Base-by-base conservation (phyloP, 2,888 invertebrate genomes). In the Cryptocephalus primarius region DNA sequence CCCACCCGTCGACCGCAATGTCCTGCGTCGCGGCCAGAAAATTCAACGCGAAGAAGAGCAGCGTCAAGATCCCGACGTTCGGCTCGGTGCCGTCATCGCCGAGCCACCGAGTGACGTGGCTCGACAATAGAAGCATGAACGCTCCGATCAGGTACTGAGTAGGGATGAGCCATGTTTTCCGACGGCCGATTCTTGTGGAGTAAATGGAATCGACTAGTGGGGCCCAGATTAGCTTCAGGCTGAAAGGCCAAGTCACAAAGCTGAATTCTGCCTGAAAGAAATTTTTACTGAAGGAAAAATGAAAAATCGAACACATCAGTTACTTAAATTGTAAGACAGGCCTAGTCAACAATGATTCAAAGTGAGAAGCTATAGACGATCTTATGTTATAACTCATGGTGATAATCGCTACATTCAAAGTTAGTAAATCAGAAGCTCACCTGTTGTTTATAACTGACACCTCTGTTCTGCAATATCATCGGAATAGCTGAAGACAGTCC, bases 1-100 rank as follows among this genome's bases (percentile, higher is more conserved):
- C 99, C 99, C 99, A 99, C 14, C 99, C 99, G 74, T 99, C 99
- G 0, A 99, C 97, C 11, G 95, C 97, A 62, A 99, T 96, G 69
- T 99, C 99, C 74, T 99, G 99, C 1, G 99, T 99, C 2, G 99
- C 97, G 6, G 97, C 97, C 59, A 99, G 74, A 63, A 97, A 95
- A 65, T 96, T 97, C 3, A 99, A 74, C 46, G 82, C 74, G 66
- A 97, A 88, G 72, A 99, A 99, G 48, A 91, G 75, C 10, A 79
- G 63, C 1, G 96, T 96, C 31, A 99, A 74, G 42, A 85, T 68
- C 47, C 75, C 78, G 57, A 92, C 87, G 60, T 87, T 83, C 0
- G 90, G 88, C 32, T 36, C 36, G 60, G 55, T 1, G 54, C 60
- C 63, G 39, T 78, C 75, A 4, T 79, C 76, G 0, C 88, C 90